Base-by-base conservation (phyloP, 1,140 invertebrate species). In the Lordiphosa clarofinis region DNA sequence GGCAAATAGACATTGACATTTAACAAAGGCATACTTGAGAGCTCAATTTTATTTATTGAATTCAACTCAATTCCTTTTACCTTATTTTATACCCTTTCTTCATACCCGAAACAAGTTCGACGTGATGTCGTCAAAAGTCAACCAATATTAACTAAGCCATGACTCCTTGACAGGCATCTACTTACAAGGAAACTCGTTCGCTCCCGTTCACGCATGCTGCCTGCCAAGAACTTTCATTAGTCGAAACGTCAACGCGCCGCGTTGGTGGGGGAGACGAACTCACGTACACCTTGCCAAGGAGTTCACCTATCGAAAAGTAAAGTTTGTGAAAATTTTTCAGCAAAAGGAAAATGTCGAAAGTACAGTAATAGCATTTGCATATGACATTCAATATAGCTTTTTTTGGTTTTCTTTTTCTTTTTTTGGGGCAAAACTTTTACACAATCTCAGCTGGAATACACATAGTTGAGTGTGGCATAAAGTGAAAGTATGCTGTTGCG, bases 71-170 rank as follows among this genome's bases (percentile, higher is more conserved):
- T 21, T 21, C 3, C 4, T 8, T 9, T 3, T 4, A 12, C 10
- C 24, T 21, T 5, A 6, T 44, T 44, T 4, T 13, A 8, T 31
- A 7, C 10, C 24, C 21, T 28, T 50, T 56, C 70, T 56, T 76
- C 63, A 82, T 54, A 84, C 60, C 69, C 54, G 44, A 73, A 82
- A 73, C 76, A 76, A 71, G 60, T 69, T 70, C 67, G 55, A 84
- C 76, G 76, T 84, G 73, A 73, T 82, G 78, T 73, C 76, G 76
- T 73, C 78, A 82, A 65, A 73, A 69, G 73, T 46, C 63, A 76
- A 49, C 65, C 63, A 66, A 73, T 56, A 67, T 47, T 49, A 49
- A 67, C 60, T 60, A 50, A 50, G 28, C 40, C 24, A 49, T 52
- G 53, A 43, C 56, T 75, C 46, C 61, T 58, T 67, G 46, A 66